A percentile compares a stretch with the other conserved stretches of the same genome.
phyloP scores from a whole-genome alignment of 2,797 vertebrate genomes.

The Mareca penelope region DNA sequence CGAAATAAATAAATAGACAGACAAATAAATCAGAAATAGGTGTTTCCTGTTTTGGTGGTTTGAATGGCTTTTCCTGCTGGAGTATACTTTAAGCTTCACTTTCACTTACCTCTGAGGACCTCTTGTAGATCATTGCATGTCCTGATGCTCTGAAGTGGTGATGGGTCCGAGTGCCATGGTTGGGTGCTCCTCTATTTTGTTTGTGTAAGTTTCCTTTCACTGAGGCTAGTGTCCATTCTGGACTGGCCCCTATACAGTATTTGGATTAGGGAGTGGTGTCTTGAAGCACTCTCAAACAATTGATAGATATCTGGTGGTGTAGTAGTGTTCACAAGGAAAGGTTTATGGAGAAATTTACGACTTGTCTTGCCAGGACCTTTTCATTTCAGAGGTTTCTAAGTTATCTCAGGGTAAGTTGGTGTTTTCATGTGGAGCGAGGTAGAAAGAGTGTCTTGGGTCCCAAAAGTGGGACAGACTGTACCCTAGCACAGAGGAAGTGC shows the following conservation, averaged over 20 bases:
- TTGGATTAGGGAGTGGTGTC: fast-evolving
- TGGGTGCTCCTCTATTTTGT: background rate
- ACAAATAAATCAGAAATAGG: background rate
- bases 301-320: background rate
- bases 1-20: background rate
- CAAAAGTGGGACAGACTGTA: background rate
- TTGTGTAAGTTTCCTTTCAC: background rate
- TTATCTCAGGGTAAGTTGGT: fast-evolving
- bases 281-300: background rate
- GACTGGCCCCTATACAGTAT: background rate
- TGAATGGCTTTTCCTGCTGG: background rate
- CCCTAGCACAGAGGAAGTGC: fast-evolving
- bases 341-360: background rate
- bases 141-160: background rate
- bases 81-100: fast-evolving
- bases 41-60: background rate
- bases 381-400: background rate
- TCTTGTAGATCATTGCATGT: background rate
- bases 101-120: background rate
- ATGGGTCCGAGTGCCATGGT: fast-evolving
- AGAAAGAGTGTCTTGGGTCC: fast-evolving
- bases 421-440: background rate
- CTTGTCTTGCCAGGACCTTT: background rate
- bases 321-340: background rate
- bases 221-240: fast-evolving